Percentiles rank a stretch among this genome's conserved stretches.
Evolutionary conservation across 2,797 vertebrate species (phyloP).

Genomic region (Kryptopterus vitreolus): DNA sequence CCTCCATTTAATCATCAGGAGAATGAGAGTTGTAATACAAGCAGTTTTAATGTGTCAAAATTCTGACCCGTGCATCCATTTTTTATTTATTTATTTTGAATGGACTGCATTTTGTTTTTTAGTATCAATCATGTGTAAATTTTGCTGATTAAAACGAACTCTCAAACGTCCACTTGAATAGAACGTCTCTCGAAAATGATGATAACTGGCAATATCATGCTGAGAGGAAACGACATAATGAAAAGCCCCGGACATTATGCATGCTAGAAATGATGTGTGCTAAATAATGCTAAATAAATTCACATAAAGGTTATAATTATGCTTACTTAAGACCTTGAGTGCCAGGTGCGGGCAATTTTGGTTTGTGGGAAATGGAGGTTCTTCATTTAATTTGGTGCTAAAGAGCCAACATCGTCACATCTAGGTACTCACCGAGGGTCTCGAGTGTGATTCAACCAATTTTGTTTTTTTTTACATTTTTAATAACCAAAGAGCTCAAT

Average conservation of each 20-base stretch:
- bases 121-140: background rate
- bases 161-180: background rate
- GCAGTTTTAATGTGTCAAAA: background rate
- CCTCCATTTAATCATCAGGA: background rate
- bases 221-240: background rate
- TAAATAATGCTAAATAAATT: constrained; percentile 24
- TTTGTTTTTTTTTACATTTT: no score
- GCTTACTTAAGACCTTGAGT: constrained; percentile 12
- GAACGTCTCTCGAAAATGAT: background rate
- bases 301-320: constrained; percentile 8
- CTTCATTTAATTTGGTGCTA: constrained; percentile 1
- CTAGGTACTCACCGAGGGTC: background rate
- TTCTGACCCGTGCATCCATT: background rate
- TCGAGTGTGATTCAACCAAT: background rate
- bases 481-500: constrained; percentile 5
- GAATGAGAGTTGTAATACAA: background rate
- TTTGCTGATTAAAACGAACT: background rate
- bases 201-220: background rate
- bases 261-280: constrained; percentile 1
- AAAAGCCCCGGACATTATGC: background rate
- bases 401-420: background rate
- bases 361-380: background rate
- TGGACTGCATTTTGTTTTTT: background rate
- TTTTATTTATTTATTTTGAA: no score
- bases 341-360: constrained; percentile 18